These are phyloP conservation scores for Calameuta filiformis DNA, from an alignment of 2,888 invertebrate genomes.

Conservation along the genomic window DNA sequence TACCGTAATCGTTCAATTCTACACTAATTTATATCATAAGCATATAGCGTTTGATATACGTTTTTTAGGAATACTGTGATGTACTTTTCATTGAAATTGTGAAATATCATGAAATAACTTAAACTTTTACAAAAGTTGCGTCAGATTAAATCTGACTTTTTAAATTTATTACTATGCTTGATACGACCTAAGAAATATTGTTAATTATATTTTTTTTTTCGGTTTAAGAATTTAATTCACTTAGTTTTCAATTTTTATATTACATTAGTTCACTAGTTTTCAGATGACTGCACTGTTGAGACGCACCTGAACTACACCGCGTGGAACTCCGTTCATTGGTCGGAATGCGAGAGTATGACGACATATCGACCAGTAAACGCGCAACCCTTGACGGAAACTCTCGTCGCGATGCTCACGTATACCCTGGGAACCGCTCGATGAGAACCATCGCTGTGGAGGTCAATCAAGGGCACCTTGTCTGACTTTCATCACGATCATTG, in stretches of 20 bases:
- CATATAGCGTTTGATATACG: not conserved
- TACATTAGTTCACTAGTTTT: not conserved
- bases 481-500: slow-evolving; percentile 46
- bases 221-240: not conserved
- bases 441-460: slow-evolving; percentile 50
- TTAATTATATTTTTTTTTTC: not conserved
- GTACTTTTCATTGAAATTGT: not conserved
- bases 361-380: slow-evolving; percentile 41
- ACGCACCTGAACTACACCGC: not conserved
- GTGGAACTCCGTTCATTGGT: slow-evolving; percentile 27
- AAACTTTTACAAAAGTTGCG: not conserved
- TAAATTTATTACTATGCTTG: not conserved
- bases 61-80: not conserved
- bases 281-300: not conserved
- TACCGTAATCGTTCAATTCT: not conserved
- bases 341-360: slow-evolving; percentile 30
- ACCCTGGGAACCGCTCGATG: slow-evolving; percentile 27
- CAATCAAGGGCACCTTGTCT: slow-evolving; percentile 54
- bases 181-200: not conserved
- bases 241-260: not conserved
- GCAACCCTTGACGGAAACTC: slow-evolving; percentile 22
- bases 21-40: not conserved
- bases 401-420: not conserved
- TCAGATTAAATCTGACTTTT: not conserved
- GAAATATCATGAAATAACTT: not conserved